Percentiles rank a stretch among this genome's conserved stretches.
phyloP scores from a whole-genome alignment of 2,797 vertebrate genomes.

The Ctenopoma multispine region DNA sequence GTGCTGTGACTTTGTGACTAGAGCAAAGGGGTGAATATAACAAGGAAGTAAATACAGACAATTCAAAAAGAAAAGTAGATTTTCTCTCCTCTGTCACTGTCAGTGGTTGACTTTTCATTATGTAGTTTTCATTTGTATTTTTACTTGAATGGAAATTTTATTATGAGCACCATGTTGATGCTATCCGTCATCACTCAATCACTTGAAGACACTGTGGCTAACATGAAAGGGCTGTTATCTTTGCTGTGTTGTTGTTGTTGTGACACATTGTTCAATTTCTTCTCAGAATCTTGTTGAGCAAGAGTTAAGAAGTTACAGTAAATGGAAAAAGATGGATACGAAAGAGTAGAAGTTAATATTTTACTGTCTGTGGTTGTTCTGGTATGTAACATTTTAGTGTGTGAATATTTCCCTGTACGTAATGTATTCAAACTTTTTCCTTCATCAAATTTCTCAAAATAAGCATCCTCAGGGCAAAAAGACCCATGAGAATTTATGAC shows the following conservation, averaged over 20 bases:
- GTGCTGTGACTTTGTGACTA: slow-evolving; percentile 34
- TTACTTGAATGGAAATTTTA: neutral
- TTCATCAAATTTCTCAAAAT: slow-evolving; percentile 6
- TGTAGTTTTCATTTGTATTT: neutral
- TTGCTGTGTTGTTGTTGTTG: slow-evolving; percentile 12
- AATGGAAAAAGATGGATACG: neutral
- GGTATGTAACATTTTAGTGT: neutral
- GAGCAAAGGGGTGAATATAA: neutral
- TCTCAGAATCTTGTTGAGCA: slow-evolving; percentile 26
- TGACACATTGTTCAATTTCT: neutral
- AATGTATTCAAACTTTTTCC: neutral
- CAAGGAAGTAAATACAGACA: neutral
- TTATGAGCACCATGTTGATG: slow-evolving; percentile 3
- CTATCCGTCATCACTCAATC: slow-evolving; percentile 8
- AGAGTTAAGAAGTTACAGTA: slow-evolving; percentile 4
- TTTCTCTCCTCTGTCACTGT: neutral
- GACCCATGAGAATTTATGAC: slow-evolving; percentile 8
- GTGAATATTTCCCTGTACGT: slow-evolving; percentile 13
- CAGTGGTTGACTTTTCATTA: neutral
- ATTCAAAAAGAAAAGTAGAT: neutral
- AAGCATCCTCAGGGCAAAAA: slow-evolving; percentile 2
- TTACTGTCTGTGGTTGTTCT: slow-evolving; percentile 35
- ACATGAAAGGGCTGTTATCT: slow-evolving; percentile 1
- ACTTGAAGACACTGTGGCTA: slow-evolving; percentile 21
- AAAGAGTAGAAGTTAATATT: slow-evolving; percentile 25